Evolutionary conservation across 2,888 invertebrate genomes (phyloP), one percentile per base, ranked within the genome.

Genomic region (Microdon myrmicae): DNA sequence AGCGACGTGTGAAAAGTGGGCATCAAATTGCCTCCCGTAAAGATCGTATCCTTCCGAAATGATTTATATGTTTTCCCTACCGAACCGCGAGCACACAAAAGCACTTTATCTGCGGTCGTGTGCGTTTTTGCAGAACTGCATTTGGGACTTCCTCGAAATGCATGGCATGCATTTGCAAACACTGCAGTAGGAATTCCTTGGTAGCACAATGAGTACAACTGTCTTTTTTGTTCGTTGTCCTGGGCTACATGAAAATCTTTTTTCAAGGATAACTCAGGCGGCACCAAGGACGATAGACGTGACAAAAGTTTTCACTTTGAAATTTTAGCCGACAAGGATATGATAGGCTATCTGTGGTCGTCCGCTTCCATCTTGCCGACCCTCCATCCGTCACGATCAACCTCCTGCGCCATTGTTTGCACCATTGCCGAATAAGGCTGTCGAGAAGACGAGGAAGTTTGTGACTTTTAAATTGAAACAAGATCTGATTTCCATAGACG

Each of bases 391-490:
- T n/a, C n/a, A n/a, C n/a, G n/a, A n/a, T n/a, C 45, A 26, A 35
- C 35, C 35, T 39, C 48, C 47, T 29, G 12, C 25, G 20, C 8
- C 19, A 38, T 32, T n/a, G 39, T 60, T 60, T 60, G 37, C 25
- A 56, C 41, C 55, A 29, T 38, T 49, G 39, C 44, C 29, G 44
- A 39, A 43, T 44, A 41, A 34, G 35, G 20, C 35, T 20, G 22
- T 20, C n/a, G n/a, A n/a, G 59, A 41, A 47, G 28, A 55, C 49
- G 61, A 64, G 56, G 43, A 64, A 64, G 56, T 64, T 64, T 64
- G 51, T 56, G 56, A 56, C 51, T 64, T 64, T 64, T 43, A 41
- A 64, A 64, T 64, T 64, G 64, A 56, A 64, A 64, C 64, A 64
- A 56, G 43, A 47, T 41, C 45, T 64, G 64, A 64, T 53, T 56